Conservation (phyloP, 2,797 vertebrate species). For the Diceros bicornis region DNA sequence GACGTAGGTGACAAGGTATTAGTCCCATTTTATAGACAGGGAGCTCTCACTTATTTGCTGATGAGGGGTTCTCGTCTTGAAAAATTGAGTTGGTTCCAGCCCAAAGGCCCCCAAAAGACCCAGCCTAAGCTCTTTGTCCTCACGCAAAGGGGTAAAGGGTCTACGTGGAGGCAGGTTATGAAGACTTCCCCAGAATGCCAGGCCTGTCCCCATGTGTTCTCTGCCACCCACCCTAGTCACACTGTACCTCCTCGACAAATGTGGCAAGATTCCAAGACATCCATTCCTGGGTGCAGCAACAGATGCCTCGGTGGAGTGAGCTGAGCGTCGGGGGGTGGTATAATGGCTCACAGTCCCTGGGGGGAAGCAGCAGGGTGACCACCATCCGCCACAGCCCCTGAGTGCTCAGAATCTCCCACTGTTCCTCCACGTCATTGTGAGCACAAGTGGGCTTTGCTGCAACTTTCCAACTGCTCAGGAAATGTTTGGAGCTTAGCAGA, state of each 20-base stretch:
- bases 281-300: not conserved
- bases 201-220: not conserved
- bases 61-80: not conserved
- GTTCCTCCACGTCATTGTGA: rapidly evolving
- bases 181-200: not conserved
- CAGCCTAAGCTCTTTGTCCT: not conserved
- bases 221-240: not conserved
- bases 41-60: not conserved
- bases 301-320: rapidly evolving
- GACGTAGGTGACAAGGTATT: not conserved
- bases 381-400: rapidly evolving
- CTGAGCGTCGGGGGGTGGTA: rapidly evolving
- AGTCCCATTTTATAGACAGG: not conserved
- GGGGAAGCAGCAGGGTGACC: not conserved
- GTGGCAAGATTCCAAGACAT: not conserved
- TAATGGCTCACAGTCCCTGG: not conserved
- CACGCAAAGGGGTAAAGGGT: not conserved
- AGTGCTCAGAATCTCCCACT: rapidly evolving
- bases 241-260: not conserved
- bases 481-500: not conserved
- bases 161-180: not conserved
- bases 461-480: rapidly evolving
- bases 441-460: not conserved
- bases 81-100: not conserved
- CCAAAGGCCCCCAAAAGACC: not conserved